Percentiles rank a stretch among this genome's conserved stretches.
Evolutionary conservation across 2,888 invertebrate genomes (phyloP).

Genomic region (Agrilus cyanescens): DNA sequence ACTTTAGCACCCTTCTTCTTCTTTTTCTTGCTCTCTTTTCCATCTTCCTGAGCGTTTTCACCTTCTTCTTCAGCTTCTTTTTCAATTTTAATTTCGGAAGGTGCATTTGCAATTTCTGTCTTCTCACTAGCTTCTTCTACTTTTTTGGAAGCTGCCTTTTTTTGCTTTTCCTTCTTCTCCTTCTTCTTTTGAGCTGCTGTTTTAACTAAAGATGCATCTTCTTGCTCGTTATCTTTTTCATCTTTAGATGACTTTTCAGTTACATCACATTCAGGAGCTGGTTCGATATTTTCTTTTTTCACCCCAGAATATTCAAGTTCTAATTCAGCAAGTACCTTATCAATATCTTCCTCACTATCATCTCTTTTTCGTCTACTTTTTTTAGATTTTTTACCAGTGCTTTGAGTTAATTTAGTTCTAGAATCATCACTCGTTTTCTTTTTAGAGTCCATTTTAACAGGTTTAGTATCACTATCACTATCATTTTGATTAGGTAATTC

Average conservation of each 20-base stretch:
- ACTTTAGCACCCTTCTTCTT: conserved; percentile 8
- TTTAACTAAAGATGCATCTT: conserved; percentile 53
- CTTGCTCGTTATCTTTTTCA: conserved; percentile 30
- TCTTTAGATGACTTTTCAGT: conserved; percentile 23
- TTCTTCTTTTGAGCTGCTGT: conserved; percentile 82
- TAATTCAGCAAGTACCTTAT: conserved; percentile 72
- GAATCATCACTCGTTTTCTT: conserved; percentile 34
- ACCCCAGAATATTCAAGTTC: conserved; percentile 67
- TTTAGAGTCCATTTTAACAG: conserved; percentile 31
- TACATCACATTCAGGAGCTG: conserved; percentile 31
- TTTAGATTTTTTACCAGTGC: conserved; percentile 55
- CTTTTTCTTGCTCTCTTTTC: conserved; percentile 6
- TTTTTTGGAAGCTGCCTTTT: conserved; percentile 15
- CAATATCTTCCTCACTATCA: conserved; percentile 71
- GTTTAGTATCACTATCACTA: conserved; percentile 34
- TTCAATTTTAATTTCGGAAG: conserved; percentile 32
- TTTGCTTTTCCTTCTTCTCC: conserved; percentile 71
- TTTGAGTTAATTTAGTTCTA: conserved; percentile 28
- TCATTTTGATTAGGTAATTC: conserved; percentile 27
- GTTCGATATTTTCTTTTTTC: conserved; percentile 38
- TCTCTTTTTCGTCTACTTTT: conserved; percentile 61
- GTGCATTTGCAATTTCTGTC: conserved; percentile 21
- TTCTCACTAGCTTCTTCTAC: conserved; percentile 15
- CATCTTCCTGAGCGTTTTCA: conserved; percentile 31
- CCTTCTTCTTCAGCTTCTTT: conserved; percentile 28